Evolutionary conservation across 2,888 invertebrate species (phyloP).

Genomic region (Aporophyla lueneburgensis): DNA sequence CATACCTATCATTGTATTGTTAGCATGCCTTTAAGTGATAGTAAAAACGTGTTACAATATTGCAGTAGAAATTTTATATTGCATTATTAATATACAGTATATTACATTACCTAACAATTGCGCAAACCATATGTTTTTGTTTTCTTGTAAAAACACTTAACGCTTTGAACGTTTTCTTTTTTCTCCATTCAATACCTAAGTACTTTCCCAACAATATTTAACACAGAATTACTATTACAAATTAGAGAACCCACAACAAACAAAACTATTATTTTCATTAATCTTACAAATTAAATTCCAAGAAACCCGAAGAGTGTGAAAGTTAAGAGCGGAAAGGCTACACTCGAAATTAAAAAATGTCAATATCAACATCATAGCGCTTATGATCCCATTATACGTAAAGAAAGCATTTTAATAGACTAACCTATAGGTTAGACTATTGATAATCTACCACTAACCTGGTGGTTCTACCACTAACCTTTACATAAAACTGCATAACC

Average conservation of each 20-base stretch:
- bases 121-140: neutral
- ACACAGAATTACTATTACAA: too few species aligned
- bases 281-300: neutral
- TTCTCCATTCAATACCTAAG: neutral
- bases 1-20: slow-evolving; percentile 18
- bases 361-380: neutral
- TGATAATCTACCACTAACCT: slow-evolving; percentile 31
- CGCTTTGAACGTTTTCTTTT: neutral
- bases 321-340: neutral
- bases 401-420: slow-evolving; percentile 38
- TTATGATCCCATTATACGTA: neutral
- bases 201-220: neutral
- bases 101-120: neutral
- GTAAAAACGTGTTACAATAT: slow-evolving; percentile 26
- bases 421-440: slow-evolving; percentile 9
- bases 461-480: slow-evolving; percentile 11
- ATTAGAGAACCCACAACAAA: too few species aligned
- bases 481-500: slow-evolving; percentile 5
- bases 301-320: neutral
- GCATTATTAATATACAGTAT: too few species aligned
- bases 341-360: slow-evolving; percentile 30
- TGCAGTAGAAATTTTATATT: slow-evolving; percentile 9
- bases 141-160: neutral
- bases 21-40: slow-evolving; percentile 17
- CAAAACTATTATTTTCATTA: too few species aligned